These are phyloP conservation scores for Acronicta alni DNA, from an alignment of 2,888 invertebrate species.

Conservation along the genomic window DNA sequence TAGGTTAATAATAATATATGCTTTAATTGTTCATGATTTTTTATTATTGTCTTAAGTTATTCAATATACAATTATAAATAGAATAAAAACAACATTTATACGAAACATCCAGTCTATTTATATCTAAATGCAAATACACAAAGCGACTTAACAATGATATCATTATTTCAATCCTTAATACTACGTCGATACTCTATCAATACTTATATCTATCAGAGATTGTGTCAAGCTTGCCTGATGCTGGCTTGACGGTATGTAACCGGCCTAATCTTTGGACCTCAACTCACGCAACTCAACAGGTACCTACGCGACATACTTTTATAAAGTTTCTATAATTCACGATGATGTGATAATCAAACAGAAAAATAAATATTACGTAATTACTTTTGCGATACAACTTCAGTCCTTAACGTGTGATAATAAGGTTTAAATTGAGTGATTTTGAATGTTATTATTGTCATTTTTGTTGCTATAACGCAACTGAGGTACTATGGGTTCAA, in stretches of 20 bases:
- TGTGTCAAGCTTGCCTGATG: conserved; percentile 20
- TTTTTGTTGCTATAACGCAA: conserved; percentile 60
- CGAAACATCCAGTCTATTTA: conserved; percentile 53
- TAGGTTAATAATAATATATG: background rate
- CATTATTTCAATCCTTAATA: conserved; percentile 19
- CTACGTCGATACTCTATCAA: conserved; percentile 19
- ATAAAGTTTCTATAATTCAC: conserved; percentile 52
- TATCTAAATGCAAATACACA: conserved; percentile 43
- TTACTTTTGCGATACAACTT: conserved; percentile 25
- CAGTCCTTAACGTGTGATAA: conserved; percentile 6
- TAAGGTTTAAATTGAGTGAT: conserved; percentile 28
- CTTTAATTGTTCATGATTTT: background rate
- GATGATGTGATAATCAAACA: conserved; percentile 52
- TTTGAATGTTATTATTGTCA: conserved; percentile 37
- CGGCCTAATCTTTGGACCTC: conserved; percentile 51
- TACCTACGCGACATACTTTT: conserved; percentile 48
- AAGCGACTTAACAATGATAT: conserved; percentile 35
- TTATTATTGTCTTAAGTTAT: conserved; percentile 5
- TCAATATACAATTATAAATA: background rate
- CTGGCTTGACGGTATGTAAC: conserved; percentile 40
- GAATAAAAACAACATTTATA: conserved; percentile 27
- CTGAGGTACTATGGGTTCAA: conserved; percentile 37
- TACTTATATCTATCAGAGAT: conserved; percentile 34
- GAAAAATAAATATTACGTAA: conserved; percentile 50
- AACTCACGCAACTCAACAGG: conserved; percentile 41